Evolutionary conservation across 2,888 invertebrate species (phyloP).

Genomic region (Thera britannica): DNA sequence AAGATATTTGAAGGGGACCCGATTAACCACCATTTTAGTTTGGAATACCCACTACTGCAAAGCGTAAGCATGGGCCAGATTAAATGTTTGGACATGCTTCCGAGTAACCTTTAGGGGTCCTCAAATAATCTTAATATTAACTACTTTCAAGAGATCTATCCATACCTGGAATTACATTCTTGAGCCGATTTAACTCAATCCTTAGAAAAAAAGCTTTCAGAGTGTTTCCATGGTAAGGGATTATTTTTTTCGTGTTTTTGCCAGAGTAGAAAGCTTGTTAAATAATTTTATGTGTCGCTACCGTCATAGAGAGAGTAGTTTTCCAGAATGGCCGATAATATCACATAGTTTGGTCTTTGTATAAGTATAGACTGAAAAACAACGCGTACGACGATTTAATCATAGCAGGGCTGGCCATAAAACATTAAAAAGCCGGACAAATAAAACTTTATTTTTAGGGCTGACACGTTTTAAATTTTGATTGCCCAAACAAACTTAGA

Average conservation of each 20-base stretch:
- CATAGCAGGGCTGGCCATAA: constrained; percentile 15
- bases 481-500: too few relatives aligned
- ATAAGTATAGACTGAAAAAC: constrained; percentile 56
- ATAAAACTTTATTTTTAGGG: not conserved
- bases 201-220: not conserved
- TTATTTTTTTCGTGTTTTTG: constrained; percentile 59
- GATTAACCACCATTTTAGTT: too few relatives aligned
- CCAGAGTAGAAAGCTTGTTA: constrained; percentile 67
- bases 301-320: constrained; percentile 61
- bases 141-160: too few relatives aligned
- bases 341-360: constrained; percentile 55
- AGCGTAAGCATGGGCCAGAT: too few relatives aligned
- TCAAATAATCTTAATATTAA: too few relatives aligned
- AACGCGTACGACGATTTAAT: constrained; percentile 30
- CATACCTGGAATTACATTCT: too few relatives aligned
- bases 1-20: too few relatives aligned
- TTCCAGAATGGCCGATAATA: constrained; percentile 66
- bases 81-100: too few relatives aligned
- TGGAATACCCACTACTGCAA: too few relatives aligned
- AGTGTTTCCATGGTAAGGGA: constrained; percentile 48
- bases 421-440: constrained; percentile 10
- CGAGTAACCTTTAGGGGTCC: too few relatives aligned
- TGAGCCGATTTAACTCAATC: too few relatives aligned
- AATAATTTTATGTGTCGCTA: constrained; percentile 72
- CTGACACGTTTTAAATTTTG: too few relatives aligned